Percentiles rank a stretch among this genome's conserved stretches.
Evolutionary conservation across 2,113 vertebrate genomes (phyloP).

Genomic region (Riparia riparia): DNA sequence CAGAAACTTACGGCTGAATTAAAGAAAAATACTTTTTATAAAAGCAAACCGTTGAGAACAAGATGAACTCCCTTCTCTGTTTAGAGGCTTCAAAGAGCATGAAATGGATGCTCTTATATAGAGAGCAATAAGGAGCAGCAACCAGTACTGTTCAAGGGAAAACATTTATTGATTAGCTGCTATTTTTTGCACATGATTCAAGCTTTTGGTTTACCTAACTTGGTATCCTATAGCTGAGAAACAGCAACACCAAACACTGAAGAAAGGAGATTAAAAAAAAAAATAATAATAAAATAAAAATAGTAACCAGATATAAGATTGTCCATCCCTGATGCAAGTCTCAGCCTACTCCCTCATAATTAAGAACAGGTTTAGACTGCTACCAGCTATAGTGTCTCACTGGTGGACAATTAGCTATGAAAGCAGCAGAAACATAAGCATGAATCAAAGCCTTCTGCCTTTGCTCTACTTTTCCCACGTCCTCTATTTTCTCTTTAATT

Average conservation of each 20-base stretch:
- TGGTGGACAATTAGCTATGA: neutral
- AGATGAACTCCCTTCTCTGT: neutral
- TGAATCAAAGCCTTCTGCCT: neutral
- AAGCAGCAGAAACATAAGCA: neutral
- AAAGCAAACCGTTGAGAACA: neutral
- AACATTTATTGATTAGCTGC: neutral
- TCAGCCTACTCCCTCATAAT: neutral
- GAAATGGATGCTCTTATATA: neutral
- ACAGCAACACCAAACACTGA: neutral
- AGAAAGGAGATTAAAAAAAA: neutral
- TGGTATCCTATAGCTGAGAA: neutral
- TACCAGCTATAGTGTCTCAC: neutral
- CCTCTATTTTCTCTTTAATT: neutral
- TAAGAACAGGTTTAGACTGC: neutral
- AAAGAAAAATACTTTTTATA: neutral
- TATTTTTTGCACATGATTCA: neutral
- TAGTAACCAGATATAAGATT: neutral
- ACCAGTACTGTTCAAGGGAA: neutral
- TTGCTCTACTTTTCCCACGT: neutral
- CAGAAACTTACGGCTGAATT: neutral
- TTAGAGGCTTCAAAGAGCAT: neutral
- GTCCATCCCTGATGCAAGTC: neutral
- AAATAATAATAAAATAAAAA: too few species aligned
- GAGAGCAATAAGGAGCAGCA: rapidly evolving
- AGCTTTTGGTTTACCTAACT: neutral